phyloP scores from a whole-genome alignment of 2,797 vertebrate genomes.

The Anabas testudineus region DNA sequence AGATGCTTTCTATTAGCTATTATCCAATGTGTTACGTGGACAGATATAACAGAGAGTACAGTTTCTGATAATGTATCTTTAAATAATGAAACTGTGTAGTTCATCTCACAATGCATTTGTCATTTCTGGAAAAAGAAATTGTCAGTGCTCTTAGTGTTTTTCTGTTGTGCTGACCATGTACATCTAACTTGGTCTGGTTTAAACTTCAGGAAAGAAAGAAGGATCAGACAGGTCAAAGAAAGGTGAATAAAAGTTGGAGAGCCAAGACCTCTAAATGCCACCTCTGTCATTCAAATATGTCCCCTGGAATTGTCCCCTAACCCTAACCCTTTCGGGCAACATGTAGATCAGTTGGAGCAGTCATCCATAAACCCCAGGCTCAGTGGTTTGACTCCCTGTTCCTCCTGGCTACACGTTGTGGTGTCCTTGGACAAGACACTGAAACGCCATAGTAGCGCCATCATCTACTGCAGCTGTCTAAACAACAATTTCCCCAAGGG shows the following conservation, averaged over 20 bases:
- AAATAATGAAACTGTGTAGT: background rate
- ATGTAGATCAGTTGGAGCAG: too few relatives aligned
- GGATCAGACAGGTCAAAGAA: slow-evolving; percentile 16
- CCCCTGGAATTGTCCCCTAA: too few relatives aligned
- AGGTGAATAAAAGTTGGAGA: slow-evolving; percentile 34
- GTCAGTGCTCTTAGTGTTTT: slow-evolving; percentile 11
- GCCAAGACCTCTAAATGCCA: slow-evolving; percentile 43
- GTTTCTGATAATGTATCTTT: slow-evolving; percentile 5
- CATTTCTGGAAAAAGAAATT: slow-evolving; percentile 14
- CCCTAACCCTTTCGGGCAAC: too few relatives aligned
- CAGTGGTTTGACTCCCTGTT: too few relatives aligned
- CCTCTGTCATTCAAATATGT: slow-evolving; percentile 47
- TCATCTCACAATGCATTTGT: slow-evolving; percentile 7
- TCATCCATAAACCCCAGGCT: too few relatives aligned
- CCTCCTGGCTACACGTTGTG: too few relatives aligned
- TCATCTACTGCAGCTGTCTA: too few relatives aligned
- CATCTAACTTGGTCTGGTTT: slow-evolving; percentile 37
- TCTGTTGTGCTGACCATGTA: slow-evolving; percentile 58
- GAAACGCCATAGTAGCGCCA: too few relatives aligned
- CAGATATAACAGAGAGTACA: too few relatives aligned
- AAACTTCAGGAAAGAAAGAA: slow-evolving; percentile 28
- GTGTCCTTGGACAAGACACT: too few relatives aligned
- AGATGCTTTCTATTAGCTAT: slow-evolving; percentile 64
- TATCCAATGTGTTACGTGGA: too few relatives aligned
- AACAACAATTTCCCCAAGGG: too few relatives aligned